phyloP scores from a whole-genome alignment of 2,888 invertebrate genomes.

The Caenorhabditis sulstoni region DNA sequence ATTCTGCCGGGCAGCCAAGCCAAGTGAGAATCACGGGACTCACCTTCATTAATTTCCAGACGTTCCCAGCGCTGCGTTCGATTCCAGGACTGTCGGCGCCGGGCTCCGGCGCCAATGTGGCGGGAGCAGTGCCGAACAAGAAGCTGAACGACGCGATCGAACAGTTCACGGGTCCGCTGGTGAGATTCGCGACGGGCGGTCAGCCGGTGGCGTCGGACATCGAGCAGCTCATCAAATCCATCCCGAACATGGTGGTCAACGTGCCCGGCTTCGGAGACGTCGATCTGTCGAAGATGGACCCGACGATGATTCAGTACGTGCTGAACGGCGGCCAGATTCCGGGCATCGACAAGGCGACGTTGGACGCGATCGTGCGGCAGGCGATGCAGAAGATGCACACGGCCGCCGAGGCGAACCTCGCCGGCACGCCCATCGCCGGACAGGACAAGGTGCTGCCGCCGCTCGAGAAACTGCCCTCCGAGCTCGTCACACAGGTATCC shows the following conservation, averaged over 20 bases:
- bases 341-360: conserved; percentile 75
- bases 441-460: conserved; percentile 69
- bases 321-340: conserved; percentile 79
- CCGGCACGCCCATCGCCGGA: conserved; percentile 54
- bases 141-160: conserved; percentile 71
- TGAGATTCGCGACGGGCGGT: conserved; percentile 73
- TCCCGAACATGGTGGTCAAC: conserved; percentile 78
- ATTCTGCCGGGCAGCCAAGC: too few species aligned
- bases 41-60: conserved; percentile 50
- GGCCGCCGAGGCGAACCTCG: conserved; percentile 71
- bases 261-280: conserved; percentile 78
- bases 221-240: conserved; percentile 72
- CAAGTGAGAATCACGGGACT: too few species aligned
- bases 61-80: conserved; percentile 71
- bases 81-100: conserved; percentile 66
- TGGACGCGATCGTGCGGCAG: conserved; percentile 73
- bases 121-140: conserved; percentile 36
- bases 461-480: conserved; percentile 69
- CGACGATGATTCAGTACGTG: conserved; percentile 75
- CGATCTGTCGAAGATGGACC: conserved; percentile 77
- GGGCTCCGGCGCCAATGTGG: too few species aligned
- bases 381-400: conserved; percentile 74
- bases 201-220: conserved; percentile 73
- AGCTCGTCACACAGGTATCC: conserved; percentile 59
- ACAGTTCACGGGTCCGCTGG: conserved; percentile 75